phyloP scores from a whole-genome alignment of 2,888 invertebrate genomes.

The Ichneumoninae sp. region DNA sequence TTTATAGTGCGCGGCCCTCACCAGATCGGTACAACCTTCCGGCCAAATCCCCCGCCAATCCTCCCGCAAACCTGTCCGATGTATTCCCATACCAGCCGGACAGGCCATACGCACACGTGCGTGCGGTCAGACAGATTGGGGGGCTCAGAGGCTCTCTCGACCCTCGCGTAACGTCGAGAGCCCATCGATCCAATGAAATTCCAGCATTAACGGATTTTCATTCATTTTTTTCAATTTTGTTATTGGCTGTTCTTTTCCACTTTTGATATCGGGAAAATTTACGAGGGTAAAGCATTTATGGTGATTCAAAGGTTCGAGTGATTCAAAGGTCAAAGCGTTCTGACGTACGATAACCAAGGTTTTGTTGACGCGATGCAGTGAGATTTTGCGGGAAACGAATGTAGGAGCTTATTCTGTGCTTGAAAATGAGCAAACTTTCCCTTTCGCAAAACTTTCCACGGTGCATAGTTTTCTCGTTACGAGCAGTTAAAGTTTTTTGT shows the following conservation, averaged over 20 bases:
- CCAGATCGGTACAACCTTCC: constrained; percentile 28
- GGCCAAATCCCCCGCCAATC: constrained; percentile 14
- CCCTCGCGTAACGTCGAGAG: constrained; percentile 27
- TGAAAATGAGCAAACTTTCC: not conserved
- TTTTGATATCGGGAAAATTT: not conserved
- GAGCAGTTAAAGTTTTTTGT: not conserved
- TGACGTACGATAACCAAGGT: too few relatives aligned
- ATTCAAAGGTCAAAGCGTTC: too few relatives aligned
- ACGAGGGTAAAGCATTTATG: not conserved
- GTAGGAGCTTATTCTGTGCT: not conserved
- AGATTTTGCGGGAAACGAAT: not conserved
- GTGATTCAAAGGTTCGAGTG: too few relatives aligned
- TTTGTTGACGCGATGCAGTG: not conserved
- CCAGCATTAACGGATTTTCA: constrained; percentile 35
- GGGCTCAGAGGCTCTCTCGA: constrained; percentile 31
- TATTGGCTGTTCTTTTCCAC: not conserved
- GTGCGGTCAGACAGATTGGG: constrained; percentile 47
- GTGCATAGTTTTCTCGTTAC: not conserved
- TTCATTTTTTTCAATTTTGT: not conserved
- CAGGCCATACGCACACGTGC: constrained; percentile 31
- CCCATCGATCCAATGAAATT: constrained; percentile 55
- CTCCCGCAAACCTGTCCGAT: constrained; percentile 33
- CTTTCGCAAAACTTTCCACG: not conserved
- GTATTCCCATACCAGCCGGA: constrained; percentile 42
- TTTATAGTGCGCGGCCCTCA: constrained; percentile 45